Percentiles rank a stretch among this genome's conserved stretches.
Conservation (phyloP, 2,113 vertebrate genomes). For the Triplophysa siluroides region DNA sequence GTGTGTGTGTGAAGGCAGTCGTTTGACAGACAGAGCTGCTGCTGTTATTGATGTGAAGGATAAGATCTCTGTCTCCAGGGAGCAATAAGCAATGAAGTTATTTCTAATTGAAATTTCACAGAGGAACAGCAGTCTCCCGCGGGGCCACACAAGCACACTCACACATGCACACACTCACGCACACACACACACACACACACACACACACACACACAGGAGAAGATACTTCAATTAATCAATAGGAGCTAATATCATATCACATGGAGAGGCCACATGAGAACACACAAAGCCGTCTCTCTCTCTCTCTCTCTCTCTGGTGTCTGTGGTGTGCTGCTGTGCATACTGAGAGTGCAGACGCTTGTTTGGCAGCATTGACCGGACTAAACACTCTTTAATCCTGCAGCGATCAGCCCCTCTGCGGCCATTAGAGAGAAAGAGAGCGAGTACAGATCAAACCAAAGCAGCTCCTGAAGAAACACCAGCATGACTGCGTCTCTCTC, state of each 20-base stretch:
- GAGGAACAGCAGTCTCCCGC: constrained; percentile 46
- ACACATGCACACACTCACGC: neutral
- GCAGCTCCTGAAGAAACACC: no score
- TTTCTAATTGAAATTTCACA: constrained; percentile 72
- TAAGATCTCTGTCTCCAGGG: constrained; percentile 66
- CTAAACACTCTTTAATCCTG: no score
- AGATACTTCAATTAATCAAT: neutral
- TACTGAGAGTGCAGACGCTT: neutral
- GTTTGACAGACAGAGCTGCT: constrained; percentile 68
- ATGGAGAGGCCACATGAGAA: neutral
- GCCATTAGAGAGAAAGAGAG: no score
- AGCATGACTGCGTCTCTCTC: no score
- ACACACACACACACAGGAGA: constrained; percentile 17
- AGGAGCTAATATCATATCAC: constrained; percentile 29
- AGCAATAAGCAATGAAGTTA: constrained; percentile 68
- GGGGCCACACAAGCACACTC: constrained; percentile 11
- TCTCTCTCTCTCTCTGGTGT: neutral
- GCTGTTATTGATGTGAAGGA: constrained; percentile 71
- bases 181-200: constrained; percentile 16
- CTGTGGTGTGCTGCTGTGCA: neutral
- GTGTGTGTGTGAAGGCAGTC: constrained; percentile 21
- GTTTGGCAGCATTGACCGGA: no score
- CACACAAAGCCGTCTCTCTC: constrained; percentile 3
- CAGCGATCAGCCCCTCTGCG: no score
- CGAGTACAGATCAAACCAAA: no score